phyloP scores from a whole-genome alignment of 2,113 vertebrate genomes.

The Salvelinus sp. region DNA sequence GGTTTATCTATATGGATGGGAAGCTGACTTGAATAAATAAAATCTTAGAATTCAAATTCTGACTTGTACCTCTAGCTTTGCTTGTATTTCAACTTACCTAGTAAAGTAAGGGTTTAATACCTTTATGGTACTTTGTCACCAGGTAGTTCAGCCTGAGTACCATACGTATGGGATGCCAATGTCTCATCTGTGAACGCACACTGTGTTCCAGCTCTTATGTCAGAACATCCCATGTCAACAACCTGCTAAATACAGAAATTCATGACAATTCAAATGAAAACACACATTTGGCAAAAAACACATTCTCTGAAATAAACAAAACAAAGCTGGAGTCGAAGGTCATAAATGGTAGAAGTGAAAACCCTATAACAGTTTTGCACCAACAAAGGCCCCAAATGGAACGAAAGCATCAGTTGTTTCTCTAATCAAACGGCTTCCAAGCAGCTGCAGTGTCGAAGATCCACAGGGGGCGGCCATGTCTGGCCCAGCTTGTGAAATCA shows the following conservation, averaged over 20 bases:
- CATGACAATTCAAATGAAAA: neutral
- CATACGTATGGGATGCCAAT: too few species aligned
- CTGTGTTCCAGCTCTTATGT: too few species aligned
- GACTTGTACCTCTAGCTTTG: too few species aligned
- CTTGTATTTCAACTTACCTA: too few species aligned
- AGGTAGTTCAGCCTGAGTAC: too few species aligned
- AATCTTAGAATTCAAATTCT: too few species aligned
- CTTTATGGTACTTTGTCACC: too few species aligned
- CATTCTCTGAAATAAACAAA: neutral
- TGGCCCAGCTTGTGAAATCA: conserved; percentile 3
- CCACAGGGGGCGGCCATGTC: neutral
- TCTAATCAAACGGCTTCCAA: conserved; percentile 29
- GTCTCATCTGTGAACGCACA: too few species aligned
- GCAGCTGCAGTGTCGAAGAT: conserved; percentile 11
- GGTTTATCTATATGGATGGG: too few species aligned
- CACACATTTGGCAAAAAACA: neutral
- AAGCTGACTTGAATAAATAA: too few species aligned
- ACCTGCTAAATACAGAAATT: neutral
- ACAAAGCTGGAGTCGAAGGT: conserved; percentile 10
- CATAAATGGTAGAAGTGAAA: conserved; percentile 6
- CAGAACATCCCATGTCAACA: too few species aligned
- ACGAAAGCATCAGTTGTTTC: conserved; percentile 26
- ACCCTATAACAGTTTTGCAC: neutral
- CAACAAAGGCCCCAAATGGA: neutral
- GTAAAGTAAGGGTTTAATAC: too few species aligned